These are phyloP conservation scores for Pseudococcus longispinus DNA, from an alignment of 2,888 invertebrate genomes.

Conservation along the genomic window DNA sequence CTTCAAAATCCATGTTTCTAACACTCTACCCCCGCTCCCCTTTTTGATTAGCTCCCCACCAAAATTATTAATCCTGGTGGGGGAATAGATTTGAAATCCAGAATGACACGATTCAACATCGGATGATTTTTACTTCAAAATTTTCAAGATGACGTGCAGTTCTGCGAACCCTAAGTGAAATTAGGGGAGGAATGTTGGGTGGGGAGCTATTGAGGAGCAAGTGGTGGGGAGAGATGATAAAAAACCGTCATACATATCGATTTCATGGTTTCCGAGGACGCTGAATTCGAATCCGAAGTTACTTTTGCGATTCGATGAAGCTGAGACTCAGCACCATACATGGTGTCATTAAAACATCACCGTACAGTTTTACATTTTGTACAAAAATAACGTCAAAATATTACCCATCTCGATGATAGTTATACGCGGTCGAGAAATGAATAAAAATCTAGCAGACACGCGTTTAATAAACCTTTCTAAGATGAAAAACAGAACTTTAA, in stretches of 20 bases:
- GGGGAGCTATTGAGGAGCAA: neutral
- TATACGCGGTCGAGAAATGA: too few species aligned
- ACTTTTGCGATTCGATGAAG: neutral
- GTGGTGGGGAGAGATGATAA: neutral
- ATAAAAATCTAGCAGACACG: too few species aligned
- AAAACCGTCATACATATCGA: neutral
- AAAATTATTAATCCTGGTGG: neutral
- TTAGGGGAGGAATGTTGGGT: neutral
- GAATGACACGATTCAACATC: too few species aligned
- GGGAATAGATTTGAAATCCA: neutral
- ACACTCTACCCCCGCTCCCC: neutral
- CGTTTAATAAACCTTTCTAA: neutral
- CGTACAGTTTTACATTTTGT: too few species aligned
- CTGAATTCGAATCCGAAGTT: neutral
- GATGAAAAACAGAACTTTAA: neutral
- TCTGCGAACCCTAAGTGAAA: too few species aligned
- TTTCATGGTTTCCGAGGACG: neutral
- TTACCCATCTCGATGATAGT: too few species aligned
- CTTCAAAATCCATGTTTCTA: neutral
- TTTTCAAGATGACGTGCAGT: too few species aligned
- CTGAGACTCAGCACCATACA: too few species aligned
- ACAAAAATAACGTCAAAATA: too few species aligned
- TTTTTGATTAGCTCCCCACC: neutral
- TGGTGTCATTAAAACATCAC: too few species aligned
- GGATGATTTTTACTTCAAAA: too few species aligned